These are phyloP conservation scores for Boleophthalmus pectinirostris DNA, from an alignment of 2,113 vertebrate genomes.

Conservation along the genomic window DNA sequence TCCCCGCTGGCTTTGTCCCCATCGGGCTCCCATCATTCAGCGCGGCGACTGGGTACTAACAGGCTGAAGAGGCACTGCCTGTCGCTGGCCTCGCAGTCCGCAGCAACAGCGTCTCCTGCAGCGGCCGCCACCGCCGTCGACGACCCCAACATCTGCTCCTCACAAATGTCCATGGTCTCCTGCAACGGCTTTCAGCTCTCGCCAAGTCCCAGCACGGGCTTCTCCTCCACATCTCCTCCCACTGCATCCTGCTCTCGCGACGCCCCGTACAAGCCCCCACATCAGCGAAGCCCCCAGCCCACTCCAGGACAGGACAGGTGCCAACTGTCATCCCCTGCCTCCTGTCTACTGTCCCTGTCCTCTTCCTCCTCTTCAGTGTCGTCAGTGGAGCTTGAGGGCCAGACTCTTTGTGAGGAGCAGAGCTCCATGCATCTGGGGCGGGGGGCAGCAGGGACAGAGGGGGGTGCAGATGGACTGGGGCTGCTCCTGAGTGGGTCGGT, in stretches of 20 bases:
- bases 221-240: slow-evolving; percentile 71
- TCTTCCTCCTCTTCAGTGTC: slow-evolving; percentile 75
- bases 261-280: slow-evolving; percentile 73
- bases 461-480: slow-evolving; percentile 62
- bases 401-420: slow-evolving; percentile 77
- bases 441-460: slow-evolving; percentile 43
- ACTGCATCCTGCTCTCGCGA: slow-evolving; percentile 71
- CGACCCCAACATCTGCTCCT: slow-evolving; percentile 85
- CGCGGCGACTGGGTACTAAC: slow-evolving; percentile 80
- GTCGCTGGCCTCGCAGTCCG: slow-evolving; percentile 78
- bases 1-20: slow-evolving; percentile 84
- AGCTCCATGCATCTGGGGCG: slow-evolving; percentile 78
- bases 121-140: slow-evolving; percentile 68
- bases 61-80: slow-evolving; percentile 84
- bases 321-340: slow-evolving; percentile 80
- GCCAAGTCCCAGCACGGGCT: slow-evolving; percentile 74
- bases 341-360: slow-evolving; percentile 82
- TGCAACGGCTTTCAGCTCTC: slow-evolving; percentile 85
- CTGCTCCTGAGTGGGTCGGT: slow-evolving; percentile 63
- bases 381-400: slow-evolving; percentile 75
- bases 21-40: slow-evolving; percentile 80
- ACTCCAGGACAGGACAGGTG: slow-evolving; percentile 79
- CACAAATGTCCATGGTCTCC: slow-evolving; percentile 87
- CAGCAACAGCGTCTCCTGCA: slow-evolving; percentile 56
- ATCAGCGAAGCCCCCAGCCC: slow-evolving; percentile 75